Evolutionary conservation across 2,888 invertebrate species (phyloP), one percentile per base, ranked within the genome.

Genomic region (Caenorhabditis sp.): DNA sequence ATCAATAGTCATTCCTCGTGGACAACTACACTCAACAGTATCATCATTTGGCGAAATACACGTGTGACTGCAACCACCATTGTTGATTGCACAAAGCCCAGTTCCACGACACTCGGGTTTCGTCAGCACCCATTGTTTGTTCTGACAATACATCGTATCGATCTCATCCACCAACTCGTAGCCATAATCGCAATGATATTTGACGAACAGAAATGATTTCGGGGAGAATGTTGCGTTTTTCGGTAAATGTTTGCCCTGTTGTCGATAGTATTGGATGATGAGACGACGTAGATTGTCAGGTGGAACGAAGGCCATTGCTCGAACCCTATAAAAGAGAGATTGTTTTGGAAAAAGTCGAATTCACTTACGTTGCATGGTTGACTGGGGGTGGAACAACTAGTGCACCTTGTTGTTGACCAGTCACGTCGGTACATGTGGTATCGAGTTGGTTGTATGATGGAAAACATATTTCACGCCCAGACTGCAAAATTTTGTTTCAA

Each of bases 271-370:
- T 58, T 87, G 87, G 23, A 83, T 78, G 53, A 86, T 83, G 24
- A 86, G 79, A 37, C 85, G 79, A 19, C 84, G 79, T 24, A 86
- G 77, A 62, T 86, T 84, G 66, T 86, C 86, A 0, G 86, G 86
- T 17, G 86, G 85, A 10, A 86, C 86, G 64, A 86, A 86, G 1
- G 86, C 86, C 86, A 86, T 87, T 10, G 86, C 83, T n/a, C 84
- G 85, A 4, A 86, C 86, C 17, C 86, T 86, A 66, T 58, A 31
- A 31, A 31, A 31, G n/a, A n/a, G 24, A 36, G 24, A 61, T 23
- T 50, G 3, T n/a, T 37, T 43, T 37, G n/a, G n/a, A n/a, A n/a
- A n/a, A 10, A 24, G n/a, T n/a, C n/a, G n/a, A n/a, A n/a, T n/a
- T n/a, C n/a, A 57, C 81, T 70, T 62, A 86, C 86, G 85, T 85